Evolutionary conservation across 1,140 invertebrate species (phyloP).

Genomic region (Adoxophyes honmai): DNA sequence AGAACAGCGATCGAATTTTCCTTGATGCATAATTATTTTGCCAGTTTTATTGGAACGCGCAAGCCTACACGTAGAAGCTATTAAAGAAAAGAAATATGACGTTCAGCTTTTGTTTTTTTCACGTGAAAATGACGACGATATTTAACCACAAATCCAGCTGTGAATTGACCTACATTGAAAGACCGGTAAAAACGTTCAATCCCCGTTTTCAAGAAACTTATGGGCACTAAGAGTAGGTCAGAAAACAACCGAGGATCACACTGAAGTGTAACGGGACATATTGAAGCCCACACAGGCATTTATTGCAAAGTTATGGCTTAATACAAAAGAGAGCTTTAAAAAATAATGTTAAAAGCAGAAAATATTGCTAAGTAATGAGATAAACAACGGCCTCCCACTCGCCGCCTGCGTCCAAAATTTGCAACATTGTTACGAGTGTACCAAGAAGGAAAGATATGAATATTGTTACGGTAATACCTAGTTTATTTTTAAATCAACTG

Average conservation of each 20-base stretch:
- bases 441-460: too few species aligned
- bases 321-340: slow-evolving; percentile 24
- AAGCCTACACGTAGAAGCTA: too few species aligned
- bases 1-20: not conserved
- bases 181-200: too few species aligned
- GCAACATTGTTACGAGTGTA: not conserved
- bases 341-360: slow-evolving; percentile 38
- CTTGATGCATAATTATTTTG: slow-evolving; percentile 16
- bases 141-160: too few species aligned
- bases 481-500: too few species aligned
- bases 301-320: slow-evolving; percentile 43
- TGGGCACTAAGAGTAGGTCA: not conserved
- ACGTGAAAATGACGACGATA: too few species aligned
- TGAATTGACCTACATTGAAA: too few species aligned
- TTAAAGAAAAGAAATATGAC: too few species aligned
- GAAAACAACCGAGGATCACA: not conserved
- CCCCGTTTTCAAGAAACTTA: too few species aligned
- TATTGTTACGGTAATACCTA: too few species aligned
- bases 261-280: slow-evolving; percentile 39
- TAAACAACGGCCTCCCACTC: slow-evolving; percentile 30
- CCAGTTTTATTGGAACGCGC: slow-evolving; percentile 22
- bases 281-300: slow-evolving; percentile 33
- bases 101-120: too few species aligned
- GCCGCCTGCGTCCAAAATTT: not conserved
- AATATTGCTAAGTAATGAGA: slow-evolving; percentile 25